These are phyloP conservation scores for Pseudopodoces humilis DNA, from an alignment of 2,113 vertebrate species.

Conservation along the genomic window DNA sequence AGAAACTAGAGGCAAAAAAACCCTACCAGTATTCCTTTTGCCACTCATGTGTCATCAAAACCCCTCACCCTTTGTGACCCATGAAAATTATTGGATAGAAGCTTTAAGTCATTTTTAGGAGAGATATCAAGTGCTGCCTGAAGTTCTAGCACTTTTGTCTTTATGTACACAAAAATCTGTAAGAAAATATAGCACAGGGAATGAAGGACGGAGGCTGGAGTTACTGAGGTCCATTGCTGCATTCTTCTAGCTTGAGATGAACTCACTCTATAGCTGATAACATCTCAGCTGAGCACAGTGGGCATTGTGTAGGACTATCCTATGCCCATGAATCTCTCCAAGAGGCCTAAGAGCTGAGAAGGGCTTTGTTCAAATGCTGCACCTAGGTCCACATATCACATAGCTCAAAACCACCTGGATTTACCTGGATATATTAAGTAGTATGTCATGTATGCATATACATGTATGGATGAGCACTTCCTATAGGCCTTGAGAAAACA, in stretches of 20 bases:
- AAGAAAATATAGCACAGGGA: not conserved
- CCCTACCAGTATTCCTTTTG: not conserved
- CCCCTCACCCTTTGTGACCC: fast-evolving
- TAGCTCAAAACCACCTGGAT: not conserved
- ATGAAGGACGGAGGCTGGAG: not conserved
- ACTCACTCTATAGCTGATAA: not conserved
- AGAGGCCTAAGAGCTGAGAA: not conserved
- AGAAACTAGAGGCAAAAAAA: not conserved
- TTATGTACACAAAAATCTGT: not conserved
- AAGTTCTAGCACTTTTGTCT: not conserved
- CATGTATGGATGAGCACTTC: not conserved
- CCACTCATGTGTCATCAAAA: not conserved
- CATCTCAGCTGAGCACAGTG: not conserved
- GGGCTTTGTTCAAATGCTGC: not conserved
- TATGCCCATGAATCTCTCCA: not conserved
- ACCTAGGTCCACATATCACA: not conserved
- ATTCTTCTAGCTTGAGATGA: not conserved
- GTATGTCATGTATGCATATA: not conserved
- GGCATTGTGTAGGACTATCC: not conserved
- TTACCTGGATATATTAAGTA: not conserved
- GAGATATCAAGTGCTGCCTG: not conserved
- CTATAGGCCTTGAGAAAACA: not conserved
- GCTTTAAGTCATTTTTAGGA: not conserved
- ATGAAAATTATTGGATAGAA: not conserved
- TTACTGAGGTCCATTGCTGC: not conserved